Evolutionary conservation across 1,140 invertebrate genomes (phyloP).

Genomic region (Meloidogyne floridensis): DNA sequence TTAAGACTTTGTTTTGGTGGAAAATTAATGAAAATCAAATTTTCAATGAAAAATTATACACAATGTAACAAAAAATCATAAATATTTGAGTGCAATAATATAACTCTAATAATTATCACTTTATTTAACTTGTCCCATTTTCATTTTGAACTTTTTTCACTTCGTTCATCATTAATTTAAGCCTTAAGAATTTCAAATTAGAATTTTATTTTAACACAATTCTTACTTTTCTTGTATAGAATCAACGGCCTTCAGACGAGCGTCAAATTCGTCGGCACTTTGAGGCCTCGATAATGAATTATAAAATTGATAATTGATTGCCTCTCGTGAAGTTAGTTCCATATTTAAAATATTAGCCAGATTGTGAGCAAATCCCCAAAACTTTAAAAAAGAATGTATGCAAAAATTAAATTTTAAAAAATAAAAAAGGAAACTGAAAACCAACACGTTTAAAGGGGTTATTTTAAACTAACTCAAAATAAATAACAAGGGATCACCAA

Average conservation of each 20-base stretch:
- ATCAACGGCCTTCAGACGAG: constrained; percentile 21
- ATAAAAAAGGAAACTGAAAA: not conserved
- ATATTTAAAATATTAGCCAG: constrained; percentile 22
- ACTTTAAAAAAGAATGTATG: constrained; percentile 7
- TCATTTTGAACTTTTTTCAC: not conserved
- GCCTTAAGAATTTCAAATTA: not conserved
- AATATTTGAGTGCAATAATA: too few species aligned
- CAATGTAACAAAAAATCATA: too few species aligned
- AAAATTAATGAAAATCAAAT: too few species aligned
- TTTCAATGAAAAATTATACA: too few species aligned
- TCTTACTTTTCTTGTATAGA: constrained; percentile 17
- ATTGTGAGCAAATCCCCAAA: constrained; percentile 22
- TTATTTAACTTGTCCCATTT: not conserved
- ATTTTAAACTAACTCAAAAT: not conserved
- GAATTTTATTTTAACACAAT: not conserved
- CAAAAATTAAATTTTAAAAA: not conserved
- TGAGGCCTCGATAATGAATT: constrained; percentile 1
- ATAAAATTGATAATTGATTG: not conserved
- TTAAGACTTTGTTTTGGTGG: too few species aligned
- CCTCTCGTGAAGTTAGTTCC: constrained; percentile 3
- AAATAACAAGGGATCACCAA: not conserved
- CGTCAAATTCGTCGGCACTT: constrained; percentile 21
- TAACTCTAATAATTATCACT: too few species aligned
- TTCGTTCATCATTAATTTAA: constrained; percentile 7
- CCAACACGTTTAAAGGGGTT: too few species aligned